Evolutionary conservation across 2,888 invertebrate genomes (phyloP).

Genomic region (Eupelmus urozonus): DNA sequence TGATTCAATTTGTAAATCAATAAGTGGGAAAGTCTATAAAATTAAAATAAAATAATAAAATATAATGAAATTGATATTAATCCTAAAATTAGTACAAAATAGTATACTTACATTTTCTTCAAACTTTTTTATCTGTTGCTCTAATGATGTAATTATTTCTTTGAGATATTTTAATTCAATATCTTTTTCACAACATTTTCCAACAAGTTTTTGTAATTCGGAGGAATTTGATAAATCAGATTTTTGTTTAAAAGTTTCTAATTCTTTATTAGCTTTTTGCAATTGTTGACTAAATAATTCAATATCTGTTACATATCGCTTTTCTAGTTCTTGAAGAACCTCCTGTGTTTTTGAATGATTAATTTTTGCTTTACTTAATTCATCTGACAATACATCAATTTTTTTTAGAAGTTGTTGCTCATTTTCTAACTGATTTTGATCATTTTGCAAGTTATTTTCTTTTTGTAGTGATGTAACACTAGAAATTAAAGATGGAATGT

Average conservation of each 20-base stretch:
- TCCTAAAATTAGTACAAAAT: neutral
- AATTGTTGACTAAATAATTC: conserved; percentile 54
- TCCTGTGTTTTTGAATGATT: conserved; percentile 46
- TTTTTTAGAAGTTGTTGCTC: conserved; percentile 53
- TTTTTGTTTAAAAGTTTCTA: conserved; percentile 40
- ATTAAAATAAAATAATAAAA: conserved; percentile 16
- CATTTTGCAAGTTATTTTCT: conserved; percentile 9
- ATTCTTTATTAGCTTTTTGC: conserved; percentile 44
- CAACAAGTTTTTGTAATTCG: conserved; percentile 41
- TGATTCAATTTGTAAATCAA: conserved; percentile 31
- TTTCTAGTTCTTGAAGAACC: conserved; percentile 51
- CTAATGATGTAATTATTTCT: conserved; percentile 56
- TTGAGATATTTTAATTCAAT: conserved; percentile 51
- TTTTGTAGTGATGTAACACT: neutral
- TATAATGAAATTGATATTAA: neutral
- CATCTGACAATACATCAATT: conserved; percentile 47
- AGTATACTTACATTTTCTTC: conserved; percentile 48
- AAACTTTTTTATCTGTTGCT: conserved; percentile 56
- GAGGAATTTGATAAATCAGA: conserved; percentile 9
- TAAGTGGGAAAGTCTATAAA: conserved; percentile 51
- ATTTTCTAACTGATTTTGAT: conserved; percentile 23
- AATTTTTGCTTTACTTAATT: conserved; percentile 35
- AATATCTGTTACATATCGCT: conserved; percentile 26
- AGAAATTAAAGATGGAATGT: neutral
- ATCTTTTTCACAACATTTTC: conserved; percentile 53